Percentiles rank a stretch among this genome's conserved stretches.
These are phyloP conservation scores for Caenorhabditis briggsae DNA, from an alignment of 1,140 invertebrate species.

Conservation along the genomic window DNA sequence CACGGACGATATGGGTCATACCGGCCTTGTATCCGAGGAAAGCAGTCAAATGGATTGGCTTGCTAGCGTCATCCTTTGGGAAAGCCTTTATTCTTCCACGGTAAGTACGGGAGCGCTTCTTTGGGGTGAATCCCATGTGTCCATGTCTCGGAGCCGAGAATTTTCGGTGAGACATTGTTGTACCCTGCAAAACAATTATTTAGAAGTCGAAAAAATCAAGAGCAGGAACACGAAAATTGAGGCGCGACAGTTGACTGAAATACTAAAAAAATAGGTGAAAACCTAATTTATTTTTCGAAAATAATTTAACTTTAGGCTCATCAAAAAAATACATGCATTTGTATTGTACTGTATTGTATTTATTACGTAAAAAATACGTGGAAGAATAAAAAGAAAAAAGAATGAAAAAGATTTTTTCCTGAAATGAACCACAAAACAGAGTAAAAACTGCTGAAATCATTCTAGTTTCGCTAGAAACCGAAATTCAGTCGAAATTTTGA, in stretches of 20 bases:
- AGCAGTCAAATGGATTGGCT: conserved; percentile 96
- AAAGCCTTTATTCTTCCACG: conserved; percentile 99
- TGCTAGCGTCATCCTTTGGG: conserved; percentile 96
- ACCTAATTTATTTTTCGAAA: too few relatives aligned
- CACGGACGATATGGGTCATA: conserved; percentile 99
- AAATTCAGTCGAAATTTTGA: too few relatives aligned
- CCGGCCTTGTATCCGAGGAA: conserved; percentile 99
- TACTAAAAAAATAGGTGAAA: too few relatives aligned
- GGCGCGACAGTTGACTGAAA: background rate
- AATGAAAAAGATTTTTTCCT: too few relatives aligned
- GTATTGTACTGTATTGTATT: too few relatives aligned
- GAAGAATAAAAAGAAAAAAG: too few relatives aligned
- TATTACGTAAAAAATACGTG: too few relatives aligned
- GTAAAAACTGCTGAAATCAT: too few relatives aligned
- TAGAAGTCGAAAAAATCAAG: background rate
- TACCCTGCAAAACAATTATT: conserved; percentile 68
- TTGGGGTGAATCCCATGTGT: conserved; percentile 99
- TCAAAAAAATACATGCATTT: too few relatives aligned
- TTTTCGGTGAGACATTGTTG: conserved; percentile 94
- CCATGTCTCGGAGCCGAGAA: conserved; percentile 99
- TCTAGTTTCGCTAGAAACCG: too few relatives aligned
- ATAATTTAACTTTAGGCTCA: too few relatives aligned
- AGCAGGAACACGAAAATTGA: background rate
- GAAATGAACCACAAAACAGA: too few relatives aligned
- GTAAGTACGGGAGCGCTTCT: conserved; percentile 93